These are phyloP conservation scores for Cheumatopsyche charites DNA, from an alignment of 1,140 invertebrate species.

Conservation along the genomic window DNA sequence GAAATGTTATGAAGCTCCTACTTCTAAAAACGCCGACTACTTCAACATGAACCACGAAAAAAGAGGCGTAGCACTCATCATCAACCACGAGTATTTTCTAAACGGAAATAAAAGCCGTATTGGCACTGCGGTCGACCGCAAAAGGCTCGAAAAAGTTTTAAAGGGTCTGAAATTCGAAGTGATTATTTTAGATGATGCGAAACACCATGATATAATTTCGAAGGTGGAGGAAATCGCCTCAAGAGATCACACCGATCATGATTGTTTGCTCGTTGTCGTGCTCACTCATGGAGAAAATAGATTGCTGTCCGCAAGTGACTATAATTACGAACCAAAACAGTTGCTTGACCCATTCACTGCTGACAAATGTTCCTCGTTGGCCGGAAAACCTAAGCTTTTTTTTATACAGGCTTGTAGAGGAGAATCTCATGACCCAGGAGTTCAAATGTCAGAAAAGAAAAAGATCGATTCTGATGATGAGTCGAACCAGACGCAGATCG, in stretches of 20 bases:
- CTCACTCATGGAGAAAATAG: conserved; percentile 90
- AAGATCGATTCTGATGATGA: no score
- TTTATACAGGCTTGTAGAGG: conserved; percentile 84
- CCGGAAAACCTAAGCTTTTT: conserved; percentile 94
- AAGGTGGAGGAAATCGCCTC: conserved; percentile 70
- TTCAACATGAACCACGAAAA: conserved; percentile 89
- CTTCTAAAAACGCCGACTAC: conserved; percentile 69
- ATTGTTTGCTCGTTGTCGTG: conserved; percentile 81
- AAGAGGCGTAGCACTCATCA: conserved; percentile 85
- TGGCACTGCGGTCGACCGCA: conserved; percentile 78
- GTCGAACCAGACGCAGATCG: conserved; percentile 77
- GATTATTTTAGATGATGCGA: conserved; percentile 65
- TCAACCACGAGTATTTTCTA: conserved; percentile 86
- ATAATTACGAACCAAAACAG: conserved; percentile 79
- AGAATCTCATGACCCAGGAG: conserved; percentile 79
- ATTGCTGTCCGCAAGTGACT: conserved; percentile 86
- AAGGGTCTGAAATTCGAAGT: conserved; percentile 77
- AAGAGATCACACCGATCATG: conserved; percentile 76
- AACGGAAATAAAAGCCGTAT: conserved; percentile 63
- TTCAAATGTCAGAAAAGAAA: no score
- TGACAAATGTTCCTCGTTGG: conserved; percentile 81
- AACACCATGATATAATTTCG: conserved; percentile 68
- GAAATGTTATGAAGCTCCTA: no score
- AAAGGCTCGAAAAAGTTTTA: conserved; percentile 70
- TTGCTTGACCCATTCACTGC: conserved; percentile 87